Evolutionary conservation across 2,888 invertebrate species (phyloP), one percentile per base, ranked within the genome.

Genomic region (Pyrrhosoma nymphula): DNA sequence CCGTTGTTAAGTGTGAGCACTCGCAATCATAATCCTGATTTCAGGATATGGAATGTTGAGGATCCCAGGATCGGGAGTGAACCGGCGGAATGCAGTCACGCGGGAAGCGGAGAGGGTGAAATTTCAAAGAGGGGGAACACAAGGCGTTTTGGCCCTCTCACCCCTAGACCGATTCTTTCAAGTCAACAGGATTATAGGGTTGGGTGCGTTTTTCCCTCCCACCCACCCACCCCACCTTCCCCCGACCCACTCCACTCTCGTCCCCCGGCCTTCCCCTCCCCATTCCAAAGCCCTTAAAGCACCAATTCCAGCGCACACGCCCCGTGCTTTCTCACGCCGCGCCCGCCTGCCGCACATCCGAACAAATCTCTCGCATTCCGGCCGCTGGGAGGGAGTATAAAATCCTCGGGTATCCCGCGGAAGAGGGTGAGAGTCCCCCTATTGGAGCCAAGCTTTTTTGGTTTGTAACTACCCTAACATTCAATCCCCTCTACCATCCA

Each of bases 131-230:
- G 20, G 14, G n/a, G 26, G n/a, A 69, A n/a, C 69, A 26, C 69
- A n/a, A 69, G n/a, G n/a, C n/a, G n/a, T 69, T 26, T 69, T n/a
- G 0, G 12, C 20, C n/a, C 69, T 23, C 69, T n/a, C 69, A 69
- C n/a, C 60, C 60, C 60, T 14, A 69, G 69, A 69, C 69, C n/a
- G n/a, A 69, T 69, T 69, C 69, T 69, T 26, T 69, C 69, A 26
- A 12, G 69, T 69, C 69, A 69, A 69, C n/a, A 69, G 69, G 69
- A 69, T 69, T n/a, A 69, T 69, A 69, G 69, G n/a, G 69, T 69
- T n/a, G 69, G 60, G 18, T 60, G 23, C 18, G 23, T 60, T 60
- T 60, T 60, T 60, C 23, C 20, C 69, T 26, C 12, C 6, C 18
- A 20, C 12, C 60, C 60, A 60, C 60, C 60, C 1, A 8, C 60